These are phyloP conservation scores for Brachirus orientalis DNA, from an alignment of 2,113 vertebrate species.

Conservation along the genomic window DNA sequence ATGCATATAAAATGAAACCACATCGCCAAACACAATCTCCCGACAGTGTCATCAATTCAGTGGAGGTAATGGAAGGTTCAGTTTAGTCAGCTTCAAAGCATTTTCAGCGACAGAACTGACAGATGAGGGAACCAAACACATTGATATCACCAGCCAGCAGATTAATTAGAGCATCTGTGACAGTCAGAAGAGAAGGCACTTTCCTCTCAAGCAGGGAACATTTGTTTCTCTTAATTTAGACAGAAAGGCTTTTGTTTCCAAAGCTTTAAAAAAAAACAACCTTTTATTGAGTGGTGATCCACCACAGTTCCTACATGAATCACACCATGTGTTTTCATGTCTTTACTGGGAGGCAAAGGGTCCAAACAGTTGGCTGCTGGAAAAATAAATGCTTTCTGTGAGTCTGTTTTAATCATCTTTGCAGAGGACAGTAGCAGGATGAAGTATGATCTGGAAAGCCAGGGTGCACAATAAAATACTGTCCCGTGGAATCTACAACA, in stretches of 20 bases:
- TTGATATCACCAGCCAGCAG: conserved; percentile 33
- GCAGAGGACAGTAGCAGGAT: neutral
- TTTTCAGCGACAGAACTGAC: conserved; percentile 20
- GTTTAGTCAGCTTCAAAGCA: conserved; percentile 28
- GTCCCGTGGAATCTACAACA: neutral
- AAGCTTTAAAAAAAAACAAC: conserved; percentile 51
- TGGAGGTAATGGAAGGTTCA: conserved; percentile 24
- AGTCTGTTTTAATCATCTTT: no score
- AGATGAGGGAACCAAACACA: conserved; percentile 27
- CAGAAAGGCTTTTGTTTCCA: conserved; percentile 18
- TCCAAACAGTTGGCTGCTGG: neutral
- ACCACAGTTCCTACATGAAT: neutral
- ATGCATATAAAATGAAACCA: conserved; percentile 14
- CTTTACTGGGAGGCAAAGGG: neutral
- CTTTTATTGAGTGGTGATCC: conserved; percentile 28
- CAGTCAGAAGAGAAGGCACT: conserved; percentile 28
- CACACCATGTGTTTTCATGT: conserved; percentile 11
- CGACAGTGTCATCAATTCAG: conserved; percentile 21
- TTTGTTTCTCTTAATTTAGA: conserved; percentile 40
- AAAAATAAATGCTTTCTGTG: no score
- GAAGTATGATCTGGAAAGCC: neutral
- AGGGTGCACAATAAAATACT: neutral
- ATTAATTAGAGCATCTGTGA: conserved; percentile 46
- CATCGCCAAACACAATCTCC: conserved; percentile 25
- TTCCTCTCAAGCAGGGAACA: conserved; percentile 19